Base-by-base conservation (phyloP, 53 echinoderm and acorn worm genomes). In the Astropecten irregularis region DNA sequence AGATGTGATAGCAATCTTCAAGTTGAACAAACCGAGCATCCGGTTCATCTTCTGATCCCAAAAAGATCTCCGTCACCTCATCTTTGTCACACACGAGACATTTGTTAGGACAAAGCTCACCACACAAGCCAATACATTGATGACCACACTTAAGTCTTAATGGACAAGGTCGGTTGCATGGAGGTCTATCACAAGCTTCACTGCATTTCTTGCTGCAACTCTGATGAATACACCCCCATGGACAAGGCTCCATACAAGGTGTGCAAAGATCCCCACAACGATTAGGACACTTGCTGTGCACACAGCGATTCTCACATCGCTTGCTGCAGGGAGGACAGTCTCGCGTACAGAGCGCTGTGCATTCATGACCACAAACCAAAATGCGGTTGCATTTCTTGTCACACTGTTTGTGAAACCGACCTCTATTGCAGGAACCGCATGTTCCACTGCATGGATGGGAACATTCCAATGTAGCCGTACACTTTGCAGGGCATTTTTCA, bases 81-180 rank as follows among this genome's bases (percentile, higher is more conserved):
- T 89, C 90, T 54, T 34, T 68, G 82, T 97, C 15, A 58, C 97
- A 97, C 22, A 82, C 46, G 28, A 91, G 89, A 39, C 97, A 94
- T 76, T 93, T 89, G 33, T 61, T 76, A 0, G 90, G 94, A 40
- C 97, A 97, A 10, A 68, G 83, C 49, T 97, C 97, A 23, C 97
- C 97, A 70, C 97, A 97, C 31, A 97, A 33, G 11, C 97, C 97
- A 40, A 94, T 94, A 60, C 97, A 97, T 10, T 57, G 82, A 66
- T 97, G 97, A 37, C 85, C 85, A 40, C 94, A 97, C 29, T 34
- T 79, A 0, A 95, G 91, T 11, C 11, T 92, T 49, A 74, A 71
- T 4, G 15, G 29, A 39, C 93, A 96, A 11, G 94, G 92, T 44
- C 70, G 39, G 40, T 89, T 46, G 54, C 95, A 95, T 3, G 86